These are phyloP conservation scores for Cryptomyrus ogoouensis DNA, from an alignment of 2,113 vertebrate species.

Conservation along the genomic window DNA sequence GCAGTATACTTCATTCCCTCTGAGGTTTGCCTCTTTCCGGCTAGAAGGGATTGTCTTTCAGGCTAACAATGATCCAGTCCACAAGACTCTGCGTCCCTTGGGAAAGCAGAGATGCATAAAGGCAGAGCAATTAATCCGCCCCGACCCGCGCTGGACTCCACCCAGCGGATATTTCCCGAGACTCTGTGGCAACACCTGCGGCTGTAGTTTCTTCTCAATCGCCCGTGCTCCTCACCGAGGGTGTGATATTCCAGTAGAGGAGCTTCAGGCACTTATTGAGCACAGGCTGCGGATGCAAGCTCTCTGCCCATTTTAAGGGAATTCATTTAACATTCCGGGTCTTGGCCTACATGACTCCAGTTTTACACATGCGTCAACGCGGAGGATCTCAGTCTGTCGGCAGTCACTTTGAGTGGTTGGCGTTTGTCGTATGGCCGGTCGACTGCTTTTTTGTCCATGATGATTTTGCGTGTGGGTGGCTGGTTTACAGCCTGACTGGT, in stretches of 20 bases:
- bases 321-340: not conserved
- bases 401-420: not conserved
- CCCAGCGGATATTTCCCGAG: not conserved
- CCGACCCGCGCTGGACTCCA: not conserved
- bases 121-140: not conserved
- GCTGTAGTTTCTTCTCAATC: not conserved
- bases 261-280: not conserved
- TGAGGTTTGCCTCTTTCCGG: not conserved
- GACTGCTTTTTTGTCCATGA: not conserved
- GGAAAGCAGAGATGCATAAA: not conserved
- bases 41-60: slow-evolving; percentile 15
- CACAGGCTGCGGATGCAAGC: not conserved
- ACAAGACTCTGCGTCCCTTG: not conserved
- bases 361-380: not conserved
- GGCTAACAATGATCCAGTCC: not conserved
- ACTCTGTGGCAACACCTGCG: not conserved
- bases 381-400: not conserved
- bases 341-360: not conserved
- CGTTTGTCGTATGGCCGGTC: not conserved
- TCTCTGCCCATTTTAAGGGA: not conserved
- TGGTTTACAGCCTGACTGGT: not conserved
- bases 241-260: not conserved
- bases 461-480: not conserved
- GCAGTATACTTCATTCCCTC: not conserved
- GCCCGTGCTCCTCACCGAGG: not conserved